Base-by-base conservation (phyloP, 2,888 invertebrate genomes). In the Penaeus monodon region DNA sequence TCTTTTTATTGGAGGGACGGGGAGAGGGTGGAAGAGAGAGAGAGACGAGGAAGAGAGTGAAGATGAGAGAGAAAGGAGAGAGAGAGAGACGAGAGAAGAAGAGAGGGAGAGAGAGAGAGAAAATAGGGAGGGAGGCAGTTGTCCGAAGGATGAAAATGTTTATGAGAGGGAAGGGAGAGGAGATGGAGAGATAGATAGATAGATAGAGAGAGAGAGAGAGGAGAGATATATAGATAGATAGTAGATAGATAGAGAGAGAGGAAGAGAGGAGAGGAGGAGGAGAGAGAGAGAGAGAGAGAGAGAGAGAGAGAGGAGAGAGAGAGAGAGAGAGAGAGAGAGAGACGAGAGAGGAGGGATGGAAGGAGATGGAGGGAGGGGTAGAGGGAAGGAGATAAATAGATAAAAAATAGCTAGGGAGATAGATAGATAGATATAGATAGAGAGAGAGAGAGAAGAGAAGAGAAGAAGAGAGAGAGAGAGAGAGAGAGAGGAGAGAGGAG, bases 141-240 rank as follows among this genome's bases (percentile, higher is more conserved):
- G n/a, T n/a, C n/a, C n/a, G n/a, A n/a, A n/a, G n/a, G n/a, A n/a
- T n/a, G n/a, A n/a, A n/a, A n/a, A n/a, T n/a, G n/a, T n/a, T n/a
- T n/a, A n/a, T n/a, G 70, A 66, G 66, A 66, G 66, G 12, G 66
- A 66, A 14, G 17, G 68, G 17, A 7, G 17, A 22, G 17, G 7
- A 68, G 68, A 10, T 24, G 17, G 68, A 14, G 7, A 68, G 68
- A 14, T 10, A 68, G 22, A 14, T 24, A 68, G 68, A 68, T 10
- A 68, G 68, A 73, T 24, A 73, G 73, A 70, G 70, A n/a, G 22
- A 33, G 70, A 27, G n/a, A n/a, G n/a, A n/a, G n/a, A n/a, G 44
- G 0, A 44, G 44, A 1, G 8, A 10, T n/a, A n/a, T n/a, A 49
- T 49, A 49, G 49, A 49, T 49, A 49, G 49, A 49, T 49, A 8